These are phyloP conservation scores for Gymnoscopelus microlampas DNA, from an alignment of 2,797 vertebrate species.

Conservation along the genomic window DNA sequence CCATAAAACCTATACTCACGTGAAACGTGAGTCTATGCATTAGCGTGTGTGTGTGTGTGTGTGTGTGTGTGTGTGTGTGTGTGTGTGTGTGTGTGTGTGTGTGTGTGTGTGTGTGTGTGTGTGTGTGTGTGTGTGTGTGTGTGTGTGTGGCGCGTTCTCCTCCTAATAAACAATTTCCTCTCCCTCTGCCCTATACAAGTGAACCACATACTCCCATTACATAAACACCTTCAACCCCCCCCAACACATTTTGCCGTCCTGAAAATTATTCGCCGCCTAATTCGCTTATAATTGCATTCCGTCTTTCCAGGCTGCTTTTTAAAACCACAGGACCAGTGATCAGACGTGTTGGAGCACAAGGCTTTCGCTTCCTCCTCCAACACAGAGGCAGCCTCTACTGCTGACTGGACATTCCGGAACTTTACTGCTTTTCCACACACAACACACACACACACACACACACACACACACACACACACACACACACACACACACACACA, in stretches of 20 bases:
- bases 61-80: not conserved
- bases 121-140: not conserved
- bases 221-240: conserved; percentile 59
- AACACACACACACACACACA: conserved; percentile 20
- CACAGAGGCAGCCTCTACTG: conserved; percentile 36
- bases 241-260: conserved; percentile 71
- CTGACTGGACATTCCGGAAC: conserved; percentile 62
- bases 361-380: conserved; percentile 53
- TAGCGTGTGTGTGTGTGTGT: conserved; percentile 5
- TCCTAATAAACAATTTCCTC: conserved; percentile 58
- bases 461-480: conserved; percentile 20
- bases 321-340: conserved; percentile 51
- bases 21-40: not conserved
- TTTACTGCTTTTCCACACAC: conserved; percentile 59
- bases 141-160: conserved; percentile 3
- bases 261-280: conserved; percentile 73
- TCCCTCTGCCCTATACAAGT: conserved; percentile 47
- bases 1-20: conserved; percentile 30
- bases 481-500: conserved; percentile 14
- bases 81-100: conserved; percentile 5
- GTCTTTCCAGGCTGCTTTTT: conserved; percentile 50
- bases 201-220: conserved; percentile 65
- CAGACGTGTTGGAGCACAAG: conserved; percentile 47
- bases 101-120: conserved; percentile 9
- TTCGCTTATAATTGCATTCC: conserved; percentile 70